A percentile compares a stretch with the other conserved stretches of the same genome.
Conservation (phyloP, 2,113 vertebrate genomes). For the Puntigrus tetrazona region DNA sequence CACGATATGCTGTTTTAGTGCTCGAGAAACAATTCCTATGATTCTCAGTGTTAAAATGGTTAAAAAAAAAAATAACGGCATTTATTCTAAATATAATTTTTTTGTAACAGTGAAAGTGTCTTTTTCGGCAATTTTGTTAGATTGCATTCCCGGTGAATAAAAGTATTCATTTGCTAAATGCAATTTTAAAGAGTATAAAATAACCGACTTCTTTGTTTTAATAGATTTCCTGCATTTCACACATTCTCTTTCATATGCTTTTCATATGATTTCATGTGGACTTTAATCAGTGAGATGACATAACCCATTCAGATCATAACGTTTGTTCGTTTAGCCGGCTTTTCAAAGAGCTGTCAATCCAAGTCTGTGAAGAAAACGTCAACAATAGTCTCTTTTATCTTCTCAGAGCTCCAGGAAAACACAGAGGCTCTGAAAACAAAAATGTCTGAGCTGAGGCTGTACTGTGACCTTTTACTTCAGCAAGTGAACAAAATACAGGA, state of each 20-base stretch:
- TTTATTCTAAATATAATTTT: not conserved
- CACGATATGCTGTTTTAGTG: not conserved
- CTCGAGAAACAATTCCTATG: too few species aligned
- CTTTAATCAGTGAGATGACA: not conserved
- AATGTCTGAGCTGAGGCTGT: conserved; percentile 95
- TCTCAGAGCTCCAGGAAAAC: conserved; percentile 91
- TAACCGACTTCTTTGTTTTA: too few species aligned
- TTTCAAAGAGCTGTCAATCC: not conserved
- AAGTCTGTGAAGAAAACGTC: not conserved
- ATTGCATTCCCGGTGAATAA: not conserved
- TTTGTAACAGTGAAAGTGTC: too few species aligned
- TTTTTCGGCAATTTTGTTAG: not conserved
- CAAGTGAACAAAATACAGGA: conserved; percentile 91
- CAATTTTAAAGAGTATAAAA: not conserved
- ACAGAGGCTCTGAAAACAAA: conserved; percentile 93
- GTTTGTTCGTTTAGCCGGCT: not conserved
- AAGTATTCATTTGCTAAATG: not conserved
- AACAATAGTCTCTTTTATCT: conserved; percentile 10
- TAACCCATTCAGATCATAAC: not conserved
- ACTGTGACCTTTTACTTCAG: conserved; percentile 97
- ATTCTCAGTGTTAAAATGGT: not conserved
- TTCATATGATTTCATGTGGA: not conserved
- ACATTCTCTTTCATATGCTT: too few species aligned
- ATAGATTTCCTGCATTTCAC: too few species aligned
- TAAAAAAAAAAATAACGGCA: too few species aligned